These are phyloP conservation scores for Achlya flavicornis DNA, from an alignment of 2,888 invertebrate species.

Conservation along the genomic window DNA sequence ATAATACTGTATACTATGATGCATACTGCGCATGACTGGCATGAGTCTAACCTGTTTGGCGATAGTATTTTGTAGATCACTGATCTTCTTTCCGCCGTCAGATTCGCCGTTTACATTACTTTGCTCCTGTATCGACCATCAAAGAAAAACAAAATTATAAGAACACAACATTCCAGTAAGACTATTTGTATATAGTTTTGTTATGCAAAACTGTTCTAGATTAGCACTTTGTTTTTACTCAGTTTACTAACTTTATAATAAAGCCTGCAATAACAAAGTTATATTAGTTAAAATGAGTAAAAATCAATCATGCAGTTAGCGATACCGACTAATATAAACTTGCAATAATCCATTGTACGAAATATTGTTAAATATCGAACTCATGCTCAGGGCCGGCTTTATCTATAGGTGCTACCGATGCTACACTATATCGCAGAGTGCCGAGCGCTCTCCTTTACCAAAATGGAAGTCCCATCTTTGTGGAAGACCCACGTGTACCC, in stretches of 20 bases:
- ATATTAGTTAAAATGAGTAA: neutral
- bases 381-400: too few species aligned
- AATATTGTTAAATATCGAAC: too few species aligned
- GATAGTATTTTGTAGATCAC: constrained; percentile 92
- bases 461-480: too few species aligned
- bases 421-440: too few species aligned
- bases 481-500: too few species aligned
- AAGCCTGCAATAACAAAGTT: too few species aligned
- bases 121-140: constrained; percentile 71
- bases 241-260: neutral
- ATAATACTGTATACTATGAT: constrained; percentile 20
- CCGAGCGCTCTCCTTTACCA: too few species aligned
- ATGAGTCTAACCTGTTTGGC: constrained; percentile 90
- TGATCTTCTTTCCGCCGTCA: constrained; percentile 82
- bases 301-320: neutral
- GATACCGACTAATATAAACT: neutral
- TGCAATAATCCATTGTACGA: too few species aligned
- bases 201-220: neutral
- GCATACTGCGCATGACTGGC: neutral
- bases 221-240: neutral
- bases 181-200: constrained; percentile 4
- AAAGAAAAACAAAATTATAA: constrained; percentile 54
- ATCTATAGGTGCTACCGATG: too few species aligned
- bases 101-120: constrained; percentile 76
- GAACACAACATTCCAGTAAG: constrained; percentile 25